Evolutionary conservation across 2,113 vertebrate genomes (phyloP), one percentile per base, ranked within the genome.

Genomic region (Sorex fumeus): DNA sequence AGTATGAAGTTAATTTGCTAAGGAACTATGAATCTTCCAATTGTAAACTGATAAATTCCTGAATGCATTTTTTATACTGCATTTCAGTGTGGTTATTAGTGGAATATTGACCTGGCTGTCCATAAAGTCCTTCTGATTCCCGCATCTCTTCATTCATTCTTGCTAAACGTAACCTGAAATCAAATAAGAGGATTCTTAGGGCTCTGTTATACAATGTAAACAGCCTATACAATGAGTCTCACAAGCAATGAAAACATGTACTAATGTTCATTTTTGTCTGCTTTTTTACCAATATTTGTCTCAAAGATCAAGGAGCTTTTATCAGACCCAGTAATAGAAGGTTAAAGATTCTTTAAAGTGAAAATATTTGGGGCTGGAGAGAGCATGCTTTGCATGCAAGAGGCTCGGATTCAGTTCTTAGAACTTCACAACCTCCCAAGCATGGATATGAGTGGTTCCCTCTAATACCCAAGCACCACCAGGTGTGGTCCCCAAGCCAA

Each of bases 111-210:
- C 99, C 99, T 99, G 99, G 98, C 97, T 99, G 99, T 97, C 98
- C 99, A 97, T 99, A 99, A 84, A 98, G 98, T 84, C 99, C 99
- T 98, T 99, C 99, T 0, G 99, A 98, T 98, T 99, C 99, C 11
- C 99, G 98, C 99, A 99, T 99, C 97, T 99, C 99, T 97, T 99
- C 99, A 62, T 99, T 99, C 99, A 99, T 99, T 98, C 99, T 99
- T 84, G 99, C 99, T 95, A 99, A 97, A 43, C 99, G 99, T 97
- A 99, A 97, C 97, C 99, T 99, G 83, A 7, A 87, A 93, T 70
- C 57, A 88, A 92, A 94, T 81, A 92, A 89, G 72, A 94, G 13
- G 89, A 23, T 34, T 87, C 84, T 70, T 95, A 64, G 91, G 72
- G 47, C 87, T 25, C 90, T 80, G 28, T 80, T 91, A 77, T 30